Evolutionary conservation across 2,113 vertebrate genomes (phyloP).

Genomic region (Bos javanicus): DNA sequence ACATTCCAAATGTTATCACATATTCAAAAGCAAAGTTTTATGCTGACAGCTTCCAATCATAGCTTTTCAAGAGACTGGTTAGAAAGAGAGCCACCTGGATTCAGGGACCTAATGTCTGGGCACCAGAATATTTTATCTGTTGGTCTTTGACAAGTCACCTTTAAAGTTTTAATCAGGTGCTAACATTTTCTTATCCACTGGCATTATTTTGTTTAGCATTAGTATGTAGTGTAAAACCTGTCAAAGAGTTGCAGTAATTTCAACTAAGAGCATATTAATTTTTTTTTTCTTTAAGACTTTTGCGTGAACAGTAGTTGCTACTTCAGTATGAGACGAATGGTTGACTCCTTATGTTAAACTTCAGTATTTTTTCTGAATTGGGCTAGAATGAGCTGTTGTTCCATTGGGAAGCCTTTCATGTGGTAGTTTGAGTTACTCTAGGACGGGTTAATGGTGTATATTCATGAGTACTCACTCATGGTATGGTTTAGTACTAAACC

Average conservation of each 20-base stretch:
- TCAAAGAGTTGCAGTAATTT: background rate
- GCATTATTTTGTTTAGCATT: background rate
- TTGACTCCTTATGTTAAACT: background rate
- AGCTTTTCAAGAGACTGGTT: conserved; percentile 65
- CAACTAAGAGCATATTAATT: background rate
- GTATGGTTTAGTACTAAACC: background rate
- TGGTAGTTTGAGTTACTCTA: background rate
- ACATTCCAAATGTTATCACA: conserved; percentile 39
- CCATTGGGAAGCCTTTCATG: background rate
- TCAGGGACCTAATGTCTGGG: conserved; percentile 73
- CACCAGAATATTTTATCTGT: conserved; percentile 58
- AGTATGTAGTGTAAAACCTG: background rate
- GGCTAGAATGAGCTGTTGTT: conserved; percentile 16
- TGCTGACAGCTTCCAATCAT: conserved; percentile 25
- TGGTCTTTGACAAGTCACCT: conserved; percentile 45
- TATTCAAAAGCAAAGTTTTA: conserved; percentile 46
- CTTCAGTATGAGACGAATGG: background rate
- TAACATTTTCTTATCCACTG: background rate
- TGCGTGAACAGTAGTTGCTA: background rate
- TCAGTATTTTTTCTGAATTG: conserved; percentile 1
- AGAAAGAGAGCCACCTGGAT: conserved; percentile 67
- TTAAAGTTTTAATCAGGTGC: conserved; percentile 18
- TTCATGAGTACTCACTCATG: background rate
- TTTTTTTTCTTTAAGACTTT: background rate
- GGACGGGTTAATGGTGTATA: background rate